phyloP scores from a whole-genome alignment of 2,888 invertebrate species.

The Platerodrilus igneus region DNA sequence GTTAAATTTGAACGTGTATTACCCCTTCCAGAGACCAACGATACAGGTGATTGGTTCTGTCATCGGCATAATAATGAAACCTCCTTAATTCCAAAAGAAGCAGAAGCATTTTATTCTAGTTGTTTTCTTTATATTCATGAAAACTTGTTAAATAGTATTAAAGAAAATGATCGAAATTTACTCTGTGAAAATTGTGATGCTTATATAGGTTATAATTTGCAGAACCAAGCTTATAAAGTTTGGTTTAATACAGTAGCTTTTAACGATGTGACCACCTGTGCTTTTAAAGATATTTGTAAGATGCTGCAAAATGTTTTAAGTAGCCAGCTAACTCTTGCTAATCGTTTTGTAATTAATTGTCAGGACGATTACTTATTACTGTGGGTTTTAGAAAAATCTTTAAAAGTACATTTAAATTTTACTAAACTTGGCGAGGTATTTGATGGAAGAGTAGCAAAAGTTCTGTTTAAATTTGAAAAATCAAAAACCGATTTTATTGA shows the following conservation, averaged over 20 bases:
- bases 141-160: slow-evolving; percentile 38
- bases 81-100: slow-evolving; percentile 48
- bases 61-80: slow-evolving; percentile 47
- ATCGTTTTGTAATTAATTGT: slow-evolving; percentile 51
- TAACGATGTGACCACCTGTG: slow-evolving; percentile 32
- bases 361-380: slow-evolving; percentile 54
- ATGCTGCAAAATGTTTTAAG: slow-evolving; percentile 52
- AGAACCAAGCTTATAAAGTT: slow-evolving; percentile 47
- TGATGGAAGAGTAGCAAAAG: slow-evolving; percentile 52
- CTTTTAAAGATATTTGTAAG: slow-evolving; percentile 52
- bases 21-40: slow-evolving; percentile 57
- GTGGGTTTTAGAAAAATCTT: slow-evolving; percentile 60
- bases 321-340: slow-evolving; percentile 52
- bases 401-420: slow-evolving; percentile 50
- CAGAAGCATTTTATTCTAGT: slow-evolving; percentile 56
- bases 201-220: slow-evolving; percentile 54
- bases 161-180: slow-evolving; percentile 49
- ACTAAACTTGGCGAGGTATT: slow-evolving; percentile 44
- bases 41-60: slow-evolving; percentile 64
- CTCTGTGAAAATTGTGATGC: slow-evolving; percentile 56
- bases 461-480: slow-evolving; percentile 54
- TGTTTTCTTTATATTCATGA: slow-evolving; percentile 54
- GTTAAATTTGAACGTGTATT: slow-evolving; percentile 55
- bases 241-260: slow-evolving; percentile 57
- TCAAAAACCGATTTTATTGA: slow-evolving; percentile 49